Base-by-base conservation (phyloP, 2,797 vertebrate genomes). In the Chanos chanos region DNA sequence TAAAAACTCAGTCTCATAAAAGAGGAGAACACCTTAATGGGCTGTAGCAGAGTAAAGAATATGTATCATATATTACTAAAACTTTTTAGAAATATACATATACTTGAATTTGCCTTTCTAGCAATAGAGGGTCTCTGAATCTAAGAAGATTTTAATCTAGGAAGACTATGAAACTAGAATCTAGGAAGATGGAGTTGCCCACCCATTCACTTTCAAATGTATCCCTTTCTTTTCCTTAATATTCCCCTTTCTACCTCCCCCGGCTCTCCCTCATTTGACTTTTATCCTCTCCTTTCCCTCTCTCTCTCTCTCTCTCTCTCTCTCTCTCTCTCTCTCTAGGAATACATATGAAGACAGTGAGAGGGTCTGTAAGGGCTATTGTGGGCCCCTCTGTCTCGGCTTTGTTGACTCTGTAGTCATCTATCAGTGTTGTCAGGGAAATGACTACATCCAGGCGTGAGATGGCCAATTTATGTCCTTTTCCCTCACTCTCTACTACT, bases 381-480 rank as follows among this genome's bases (percentile, higher is more conserved):
- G 55, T 62, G 47, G 44, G 48, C 33, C 57, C 33, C 57, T 51
- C 58, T 21, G 44, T 41, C 16, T n/a, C 31, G 47, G 55, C 75
- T 73, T 71, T 84, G 77, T 90, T 86, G 74, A 66, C 71, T 74
- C 74, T 62, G 47, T 15, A 64, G 54, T 71, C 36, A 0, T 81
- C 75, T 64, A 78, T 77, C 85, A 75, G 67, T 2, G 77, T 79
- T 77, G 77, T 74, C 59, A 21, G 44, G 79, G 79, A 76, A 78
- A 76, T 64, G 66, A 71, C 81, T 73, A 84, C 78, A 84, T n/a
- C 21, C 15, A 6, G 18, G 37, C 7, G 7, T 53, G 61, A 50
- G 54, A 0, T 12, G 31, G 54, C 67, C 68, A 5, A 45, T 50
- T n/a, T 0, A 37, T 57, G 34, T 19, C 33, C 52, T 13, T 64